phyloP scores from a whole-genome alignment of 2,113 vertebrate species.

The Laticauda laticaudata region DNA sequence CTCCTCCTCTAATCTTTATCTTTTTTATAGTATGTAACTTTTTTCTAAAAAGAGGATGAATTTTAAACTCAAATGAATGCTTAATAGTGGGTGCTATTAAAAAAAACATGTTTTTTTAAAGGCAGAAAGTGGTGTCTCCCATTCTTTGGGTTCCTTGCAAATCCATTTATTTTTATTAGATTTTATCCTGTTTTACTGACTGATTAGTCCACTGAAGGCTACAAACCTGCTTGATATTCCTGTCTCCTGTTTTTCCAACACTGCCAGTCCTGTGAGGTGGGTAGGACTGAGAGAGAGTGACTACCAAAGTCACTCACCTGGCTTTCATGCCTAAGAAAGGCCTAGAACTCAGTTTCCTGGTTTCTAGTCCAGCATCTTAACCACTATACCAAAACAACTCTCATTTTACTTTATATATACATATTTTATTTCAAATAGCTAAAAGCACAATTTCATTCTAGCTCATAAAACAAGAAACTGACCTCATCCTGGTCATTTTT shows the following conservation, averaged over 20 bases:
- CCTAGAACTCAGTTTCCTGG: not conserved
- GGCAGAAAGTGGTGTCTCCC: not conserved
- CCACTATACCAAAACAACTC: not conserved
- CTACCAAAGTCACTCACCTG: not conserved
- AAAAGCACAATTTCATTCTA: no score
- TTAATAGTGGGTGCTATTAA: not conserved
- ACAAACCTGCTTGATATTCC: not conserved
- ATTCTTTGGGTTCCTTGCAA: not conserved
- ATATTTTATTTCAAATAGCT: not conserved
- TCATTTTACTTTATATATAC: not conserved
- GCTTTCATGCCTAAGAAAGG: not conserved
- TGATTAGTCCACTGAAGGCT: not conserved
- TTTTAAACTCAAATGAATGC: not conserved
- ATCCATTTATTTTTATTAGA: not conserved
- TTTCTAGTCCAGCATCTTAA: not conserved
- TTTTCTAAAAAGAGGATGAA: not conserved
- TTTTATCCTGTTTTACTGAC: not conserved
- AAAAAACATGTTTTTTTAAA: not conserved
- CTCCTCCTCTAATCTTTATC: not conserved
- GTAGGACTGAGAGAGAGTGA: not conserved
- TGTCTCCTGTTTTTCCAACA: not conserved
- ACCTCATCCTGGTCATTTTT: conserved; percentile 82
- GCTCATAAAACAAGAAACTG: not conserved
- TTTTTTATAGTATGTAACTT: not conserved
- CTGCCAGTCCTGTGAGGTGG: not conserved